A percentile compares a stretch with the other conserved stretches of the same genome.
Conservation (phyloP, 2,888 invertebrate species). For the Nemapogon koenigi region DNA sequence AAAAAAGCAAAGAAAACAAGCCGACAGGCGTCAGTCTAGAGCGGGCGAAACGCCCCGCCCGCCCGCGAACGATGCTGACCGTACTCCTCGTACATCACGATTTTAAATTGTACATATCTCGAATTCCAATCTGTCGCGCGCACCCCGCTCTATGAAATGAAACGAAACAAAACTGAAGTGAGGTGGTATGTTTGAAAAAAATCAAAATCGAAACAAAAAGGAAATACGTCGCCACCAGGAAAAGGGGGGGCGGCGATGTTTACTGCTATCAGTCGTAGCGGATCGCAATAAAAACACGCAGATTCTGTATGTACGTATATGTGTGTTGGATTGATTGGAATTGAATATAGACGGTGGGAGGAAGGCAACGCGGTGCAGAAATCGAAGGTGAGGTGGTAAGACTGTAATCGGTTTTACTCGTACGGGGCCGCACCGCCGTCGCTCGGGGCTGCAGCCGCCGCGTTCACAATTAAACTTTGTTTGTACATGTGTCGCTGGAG, state of each 20-base stretch:
- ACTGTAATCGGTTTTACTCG: conserved; percentile 63
- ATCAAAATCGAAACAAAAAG: conserved; percentile 65
- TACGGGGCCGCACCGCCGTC: conserved; percentile 28
- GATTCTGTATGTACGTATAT: conserved; percentile 41
- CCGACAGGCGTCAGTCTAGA: conserved; percentile 63
- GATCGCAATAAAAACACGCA: conserved; percentile 59
- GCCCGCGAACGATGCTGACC: conserved; percentile 43
- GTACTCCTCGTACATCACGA: conserved; percentile 66
- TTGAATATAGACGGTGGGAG: conserved; percentile 53
- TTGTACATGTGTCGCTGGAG: conserved; percentile 63
- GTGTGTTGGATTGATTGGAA: conserved; percentile 61
- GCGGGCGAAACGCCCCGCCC: conserved; percentile 33
- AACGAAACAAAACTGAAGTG: conserved; percentile 62
- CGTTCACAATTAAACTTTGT: conserved; percentile 64
- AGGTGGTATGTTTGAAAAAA: conserved; percentile 55
- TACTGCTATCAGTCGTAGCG: conserved; percentile 62
- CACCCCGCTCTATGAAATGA: conserved; percentile 63
- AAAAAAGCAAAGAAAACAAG: conserved; percentile 63
- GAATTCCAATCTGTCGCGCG: conserved; percentile 65
- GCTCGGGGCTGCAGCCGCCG: conserved; percentile 21
- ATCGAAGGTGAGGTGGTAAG: conserved; percentile 63
- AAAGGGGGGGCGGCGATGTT: conserved; percentile 57
- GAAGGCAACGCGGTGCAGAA: conserved; percentile 29
- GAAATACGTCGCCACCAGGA: conserved; percentile 44
- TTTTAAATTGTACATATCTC: conserved; percentile 67